Percentiles rank a stretch among this genome's conserved stretches.
Conservation (phyloP, 1,140 invertebrate genomes). For the Sinonovacula constricta region DNA sequence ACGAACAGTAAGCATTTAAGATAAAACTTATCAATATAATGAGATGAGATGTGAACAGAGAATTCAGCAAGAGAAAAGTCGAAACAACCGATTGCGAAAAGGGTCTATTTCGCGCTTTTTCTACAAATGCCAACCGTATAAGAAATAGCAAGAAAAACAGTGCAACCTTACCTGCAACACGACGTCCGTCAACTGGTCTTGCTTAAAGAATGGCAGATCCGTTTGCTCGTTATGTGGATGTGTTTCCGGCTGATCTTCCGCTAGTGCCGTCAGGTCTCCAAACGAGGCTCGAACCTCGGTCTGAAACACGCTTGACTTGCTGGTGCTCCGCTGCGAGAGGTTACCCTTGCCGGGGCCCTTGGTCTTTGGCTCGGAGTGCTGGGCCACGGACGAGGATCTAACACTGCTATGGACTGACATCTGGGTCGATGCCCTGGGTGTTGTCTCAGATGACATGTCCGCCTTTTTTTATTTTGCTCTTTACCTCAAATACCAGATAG, state of each 20-base stretch:
- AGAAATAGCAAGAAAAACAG: too few species aligned
- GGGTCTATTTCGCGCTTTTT: too few species aligned
- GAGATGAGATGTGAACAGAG: too few species aligned
- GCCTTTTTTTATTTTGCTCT: not conserved
- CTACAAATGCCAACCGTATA: too few species aligned
- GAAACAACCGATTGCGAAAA: too few species aligned
- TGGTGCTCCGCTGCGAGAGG: not conserved
- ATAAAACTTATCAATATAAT: too few species aligned
- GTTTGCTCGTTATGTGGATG: not conserved
- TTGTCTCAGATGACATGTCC: conserved; percentile 13
- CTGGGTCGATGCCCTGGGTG: conserved; percentile 18
- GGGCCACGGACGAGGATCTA: conserved; percentile 1
- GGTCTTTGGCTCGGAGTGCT: conserved; percentile 10
- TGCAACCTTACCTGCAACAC: conserved; percentile 23
- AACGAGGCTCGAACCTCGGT: not conserved
- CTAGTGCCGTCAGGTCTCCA: not conserved
- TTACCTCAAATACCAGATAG: too few species aligned
- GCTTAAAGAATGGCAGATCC: conserved; percentile 46
- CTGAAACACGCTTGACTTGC: not conserved
- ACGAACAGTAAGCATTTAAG: too few species aligned
- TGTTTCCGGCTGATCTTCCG: conserved; percentile 4
- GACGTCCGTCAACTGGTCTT: conserved; percentile 41
- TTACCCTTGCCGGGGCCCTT: not conserved
- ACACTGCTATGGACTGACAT: conserved; percentile 11
- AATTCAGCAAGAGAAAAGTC: too few species aligned